Base-by-base conservation (phyloP, 2,113 vertebrate genomes). In the Melospiza georgiana region DNA sequence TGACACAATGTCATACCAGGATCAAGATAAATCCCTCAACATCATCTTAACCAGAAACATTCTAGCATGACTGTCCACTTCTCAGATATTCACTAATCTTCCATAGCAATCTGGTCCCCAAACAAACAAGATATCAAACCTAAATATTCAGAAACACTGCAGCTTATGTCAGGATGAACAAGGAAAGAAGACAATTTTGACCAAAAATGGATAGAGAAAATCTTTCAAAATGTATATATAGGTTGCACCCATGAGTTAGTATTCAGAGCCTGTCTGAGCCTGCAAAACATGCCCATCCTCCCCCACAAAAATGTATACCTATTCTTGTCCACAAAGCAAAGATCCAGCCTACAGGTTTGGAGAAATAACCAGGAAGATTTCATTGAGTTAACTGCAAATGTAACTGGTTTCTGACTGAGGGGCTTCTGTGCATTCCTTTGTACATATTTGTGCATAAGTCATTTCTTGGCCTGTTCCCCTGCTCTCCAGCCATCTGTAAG, bases 271-370 rank as follows among this genome's bases (percentile, higher is more conserved):
- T 94, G 95, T 75, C 87, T 93, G 66, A 90, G 89, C 93, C 61
- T 92, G 94, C 35, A 89, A 94, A 96, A 94, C 66, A 61, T 46
- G 52, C 89, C 91, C 89, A 54, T 78, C 91, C 87, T 89, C 93
- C 89, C 46, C 69, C 93, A 94, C 94, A 93, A 95, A 94, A 95
- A 95, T 93, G 80, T 65, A 93, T 85, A 82, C 66, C 41, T 95
- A 94, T 97, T 87, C 62, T 82, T 82, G 80, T 91, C 58, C 89
- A 82, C 81, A 94, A 86, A 92, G 62, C 35, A 76, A 89, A 94
- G 66, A 94, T 72, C 12, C 77, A 87, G 20, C 73, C 81, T 69
- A 62, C 54, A 58, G 58, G 69, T 72, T 84, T 79, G 58, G 58
- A 87, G n/a, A 91, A 76, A 37, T 73, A 89, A 81, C 54, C 30